Base-by-base conservation (phyloP, 2,888 invertebrate species). In the Helicoverpa assulta region DNA sequence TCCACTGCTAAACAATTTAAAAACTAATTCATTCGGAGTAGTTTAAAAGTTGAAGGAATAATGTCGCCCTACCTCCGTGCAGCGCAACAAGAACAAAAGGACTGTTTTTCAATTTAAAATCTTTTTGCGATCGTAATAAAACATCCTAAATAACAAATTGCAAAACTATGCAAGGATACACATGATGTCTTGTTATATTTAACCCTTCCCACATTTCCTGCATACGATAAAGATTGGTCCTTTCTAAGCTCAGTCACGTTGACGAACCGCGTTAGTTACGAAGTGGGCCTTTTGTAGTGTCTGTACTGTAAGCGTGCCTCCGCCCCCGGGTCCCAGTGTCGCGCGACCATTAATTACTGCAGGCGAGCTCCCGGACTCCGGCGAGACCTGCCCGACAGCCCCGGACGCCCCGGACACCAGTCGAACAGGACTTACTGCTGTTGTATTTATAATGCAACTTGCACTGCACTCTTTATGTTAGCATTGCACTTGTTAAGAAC, bases 21-120 rank as follows among this genome's bases (percentile, higher is more conserved):
- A 82, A 75, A 66, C 57, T 79, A 82, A 74, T 69, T 79, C 58
- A 82, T 82, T 79, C 76, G 50, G 53, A 66, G 55, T 56, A 74
- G 68, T 79, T 70, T 56, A 29, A 67, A 80, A 67, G 67, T 75
- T 70, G 54, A 65, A 79, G 67, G 80, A 80, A 79, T 78, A 70
- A 19, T 14, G 43, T 18, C 47, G 43, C 53, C 40, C 33, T 14
- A 0, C 5, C 16, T 14, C 2, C n/a, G 21, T 10, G 1, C 1
- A 5, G 50, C 3, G 12, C 10, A 12, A 18, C 43, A 16, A n/a
- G 2, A 14, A 2, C 56, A 79, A 59, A 79, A 74, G 53, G 26
- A 21, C 40, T 19, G 51, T 14, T 2, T 8, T 43, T 10, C 14
- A 1, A 8, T 50, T 47, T n/a, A 47, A n/a, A 16, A 43, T 16